Evolutionary conservation across 1,140 invertebrate genomes (phyloP).

Genomic region (Eciton burchellii): DNA sequence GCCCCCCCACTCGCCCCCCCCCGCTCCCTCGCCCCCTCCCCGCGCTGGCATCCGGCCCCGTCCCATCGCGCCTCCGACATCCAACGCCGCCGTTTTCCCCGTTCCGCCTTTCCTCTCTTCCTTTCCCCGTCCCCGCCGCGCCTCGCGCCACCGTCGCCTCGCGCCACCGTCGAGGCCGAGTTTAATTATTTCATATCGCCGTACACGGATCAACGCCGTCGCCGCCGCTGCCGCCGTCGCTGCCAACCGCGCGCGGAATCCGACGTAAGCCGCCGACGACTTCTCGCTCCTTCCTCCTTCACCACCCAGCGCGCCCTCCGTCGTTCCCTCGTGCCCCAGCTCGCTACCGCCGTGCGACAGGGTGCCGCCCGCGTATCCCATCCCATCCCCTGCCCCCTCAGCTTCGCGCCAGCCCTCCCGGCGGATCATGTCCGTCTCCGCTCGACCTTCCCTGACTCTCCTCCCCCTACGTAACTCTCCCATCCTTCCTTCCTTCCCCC

Average conservation of each 20-base stretch:
- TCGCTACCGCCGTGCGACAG: neutral
- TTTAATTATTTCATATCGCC: constrained; percentile 78
- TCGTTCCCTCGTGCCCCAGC: neutral
- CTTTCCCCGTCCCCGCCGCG: constrained; percentile 2
- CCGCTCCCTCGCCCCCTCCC: too few species aligned
- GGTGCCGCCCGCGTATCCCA: neutral
- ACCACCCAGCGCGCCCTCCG: neutral
- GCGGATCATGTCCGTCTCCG: constrained; percentile 41
- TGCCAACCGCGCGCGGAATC: constrained; percentile 55
- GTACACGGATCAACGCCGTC: constrained; percentile 64
- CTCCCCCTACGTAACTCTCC: constrained; percentile 27
- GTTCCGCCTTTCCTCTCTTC: neutral
- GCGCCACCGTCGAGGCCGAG: constrained; percentile 61
- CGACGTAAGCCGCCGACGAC: constrained; percentile 54
- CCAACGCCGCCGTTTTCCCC: constrained; percentile 17
- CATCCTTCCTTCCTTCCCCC: constrained; percentile 27
- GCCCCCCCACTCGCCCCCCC: too few species aligned
- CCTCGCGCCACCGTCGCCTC: constrained; percentile 44
- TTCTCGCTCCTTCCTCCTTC: constrained; percentile 29
- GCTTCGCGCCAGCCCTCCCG: constrained; percentile 39
- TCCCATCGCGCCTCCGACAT: constrained; percentile 53
- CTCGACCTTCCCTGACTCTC: constrained; percentile 24
- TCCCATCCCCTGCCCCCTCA: constrained; percentile 12
- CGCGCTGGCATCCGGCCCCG: constrained; percentile 26
- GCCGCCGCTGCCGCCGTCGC: constrained; percentile 26